phyloP scores from a whole-genome alignment of 2,888 invertebrate genomes.

The Sycophila texana region DNA sequence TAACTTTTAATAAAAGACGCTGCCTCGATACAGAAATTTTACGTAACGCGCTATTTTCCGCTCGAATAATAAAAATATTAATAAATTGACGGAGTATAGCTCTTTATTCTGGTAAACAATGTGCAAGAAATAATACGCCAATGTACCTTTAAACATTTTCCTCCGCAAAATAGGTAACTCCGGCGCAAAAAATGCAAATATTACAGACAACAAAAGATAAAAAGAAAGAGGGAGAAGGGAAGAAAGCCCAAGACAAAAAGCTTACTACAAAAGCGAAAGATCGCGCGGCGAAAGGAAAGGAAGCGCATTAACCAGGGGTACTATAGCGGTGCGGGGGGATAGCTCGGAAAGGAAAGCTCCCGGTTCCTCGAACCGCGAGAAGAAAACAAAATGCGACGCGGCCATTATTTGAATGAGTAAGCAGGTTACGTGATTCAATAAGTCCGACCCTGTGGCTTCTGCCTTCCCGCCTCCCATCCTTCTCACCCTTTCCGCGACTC shows the following conservation, averaged over 20 bases:
- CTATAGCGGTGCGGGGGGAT: no score
- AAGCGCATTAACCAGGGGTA: conserved; percentile 19
- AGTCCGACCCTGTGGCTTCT: conserved; percentile 47
- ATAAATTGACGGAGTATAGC: no score
- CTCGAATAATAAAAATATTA: no score
- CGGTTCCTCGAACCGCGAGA: background rate
- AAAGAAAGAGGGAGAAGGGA: background rate
- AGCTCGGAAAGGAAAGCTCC: no score
- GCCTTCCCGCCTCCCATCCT: conserved; percentile 6
- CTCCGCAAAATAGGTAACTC: background rate
- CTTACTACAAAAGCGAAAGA: conserved; percentile 14
- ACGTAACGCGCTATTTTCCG: no score
- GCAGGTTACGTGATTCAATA: conserved; percentile 67
- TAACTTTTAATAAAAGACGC: no score
- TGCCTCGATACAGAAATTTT: no score
- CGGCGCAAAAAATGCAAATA: background rate
- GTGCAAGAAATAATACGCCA: no score
- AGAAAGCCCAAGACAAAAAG: background rate
- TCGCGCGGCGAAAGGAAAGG: background rate
- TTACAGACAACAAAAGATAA: background rate
- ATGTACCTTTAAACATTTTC: background rate
- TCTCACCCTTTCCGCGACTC: conserved; percentile 9
- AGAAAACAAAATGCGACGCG: conserved; percentile 52
- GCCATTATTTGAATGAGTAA: conserved; percentile 61
- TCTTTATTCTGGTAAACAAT: no score